Conservation (phyloP, 2,888 invertebrate genomes). For the Sphaerophoria taeniata region DNA sequence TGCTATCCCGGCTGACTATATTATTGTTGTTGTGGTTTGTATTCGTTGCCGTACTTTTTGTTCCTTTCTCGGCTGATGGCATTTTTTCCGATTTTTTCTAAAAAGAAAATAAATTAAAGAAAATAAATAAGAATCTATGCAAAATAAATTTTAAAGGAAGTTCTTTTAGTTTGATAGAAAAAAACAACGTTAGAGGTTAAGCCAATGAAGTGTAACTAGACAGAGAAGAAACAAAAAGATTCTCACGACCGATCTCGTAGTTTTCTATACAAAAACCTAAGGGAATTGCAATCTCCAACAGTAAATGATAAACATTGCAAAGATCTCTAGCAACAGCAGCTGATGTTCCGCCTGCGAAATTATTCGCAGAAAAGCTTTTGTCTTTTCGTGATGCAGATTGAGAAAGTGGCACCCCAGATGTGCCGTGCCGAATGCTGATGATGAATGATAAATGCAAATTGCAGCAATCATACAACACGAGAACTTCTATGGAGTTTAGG, state of each 20-base stretch:
- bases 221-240: conserved; percentile 22
- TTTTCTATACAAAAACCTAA: conserved; percentile 1
- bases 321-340: not conserved
- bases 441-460: conserved; percentile 70
- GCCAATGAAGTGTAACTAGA: conserved; percentile 54
- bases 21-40: conserved; percentile 76
- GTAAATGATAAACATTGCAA: conserved; percentile 27
- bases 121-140: not conserved
- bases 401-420: conserved; percentile 69
- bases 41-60: conserved; percentile 76
- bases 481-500: conserved; percentile 11
- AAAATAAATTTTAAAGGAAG: conserved; percentile 23
- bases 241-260: conserved; percentile 55
- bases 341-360: conserved; percentile 27
- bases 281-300: conserved; percentile 29
- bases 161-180: conserved; percentile 21
- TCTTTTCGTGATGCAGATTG: conserved; percentile 60
- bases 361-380: conserved; percentile 43
- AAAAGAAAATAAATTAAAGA: conserved; percentile 31
- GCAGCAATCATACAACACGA: conserved; percentile 62
- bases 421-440: conserved; percentile 39
- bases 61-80: conserved; percentile 76
- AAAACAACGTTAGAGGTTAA: conserved; percentile 14
- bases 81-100: conserved; percentile 74
- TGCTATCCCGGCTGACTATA: conserved; percentile 77